Conservation (phyloP, 1,140 invertebrate genomes). For the Marisa cornuarietis region DNA sequence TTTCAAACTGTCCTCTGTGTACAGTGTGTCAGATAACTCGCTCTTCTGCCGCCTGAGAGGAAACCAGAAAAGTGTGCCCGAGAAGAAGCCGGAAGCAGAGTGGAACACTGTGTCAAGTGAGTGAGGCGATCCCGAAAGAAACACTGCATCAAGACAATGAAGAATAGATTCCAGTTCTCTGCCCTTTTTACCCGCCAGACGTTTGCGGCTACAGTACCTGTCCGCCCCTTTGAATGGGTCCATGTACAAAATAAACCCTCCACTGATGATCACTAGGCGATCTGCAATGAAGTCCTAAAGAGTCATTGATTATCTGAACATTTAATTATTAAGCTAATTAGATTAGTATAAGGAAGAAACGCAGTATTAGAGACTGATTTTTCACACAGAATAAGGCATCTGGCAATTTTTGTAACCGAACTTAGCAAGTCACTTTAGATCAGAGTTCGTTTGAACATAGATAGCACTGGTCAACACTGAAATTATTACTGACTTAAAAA, state of each 20-base stretch:
- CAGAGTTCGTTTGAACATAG: neutral
- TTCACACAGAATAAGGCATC: neutral
- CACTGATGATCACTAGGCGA: constrained; percentile 53
- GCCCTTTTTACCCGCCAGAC: constrained; percentile 17
- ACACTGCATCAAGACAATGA: constrained; percentile 25
- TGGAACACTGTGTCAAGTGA: constrained; percentile 5
- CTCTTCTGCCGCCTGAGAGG: constrained; percentile 33
- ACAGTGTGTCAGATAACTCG: constrained; percentile 30
- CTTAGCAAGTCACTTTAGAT: neutral
- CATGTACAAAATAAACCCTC: constrained; percentile 45
- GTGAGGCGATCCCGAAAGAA: constrained; percentile 12
- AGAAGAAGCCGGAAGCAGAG: constrained; percentile 27
- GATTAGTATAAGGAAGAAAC: neutral
- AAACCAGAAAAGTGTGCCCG: constrained; percentile 51
- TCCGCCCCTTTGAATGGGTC: constrained; percentile 45
- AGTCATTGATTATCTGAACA: too few species aligned
- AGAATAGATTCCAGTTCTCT: constrained; percentile 16
- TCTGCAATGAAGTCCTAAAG: constrained; percentile 31
- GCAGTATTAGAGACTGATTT: neutral
- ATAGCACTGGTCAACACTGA: too few species aligned
- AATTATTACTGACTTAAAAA: too few species aligned
- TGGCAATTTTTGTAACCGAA: neutral
- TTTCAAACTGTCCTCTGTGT: constrained; percentile 29
- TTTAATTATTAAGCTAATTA: neutral
- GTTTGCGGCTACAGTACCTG: constrained; percentile 22